Evolutionary conservation across 2,113 vertebrate genomes (phyloP).

Genomic region (Empidonax alnorum): DNA sequence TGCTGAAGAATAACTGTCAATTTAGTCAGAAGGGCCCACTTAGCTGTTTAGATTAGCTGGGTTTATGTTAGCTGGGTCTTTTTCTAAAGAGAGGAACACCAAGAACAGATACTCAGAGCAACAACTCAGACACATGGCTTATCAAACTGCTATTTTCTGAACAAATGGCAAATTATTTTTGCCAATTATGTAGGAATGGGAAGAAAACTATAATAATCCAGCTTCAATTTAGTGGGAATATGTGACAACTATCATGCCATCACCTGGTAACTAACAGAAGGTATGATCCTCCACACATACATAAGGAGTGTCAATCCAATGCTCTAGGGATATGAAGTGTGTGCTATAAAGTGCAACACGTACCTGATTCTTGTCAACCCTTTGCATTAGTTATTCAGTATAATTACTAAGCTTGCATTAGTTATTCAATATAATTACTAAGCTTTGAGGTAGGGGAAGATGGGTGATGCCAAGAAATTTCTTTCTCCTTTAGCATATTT

Average conservation of each 20-base stretch:
- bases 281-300: neutral
- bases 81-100: neutral
- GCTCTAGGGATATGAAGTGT: neutral
- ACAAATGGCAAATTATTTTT: neutral
- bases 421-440: neutral
- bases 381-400: neutral
- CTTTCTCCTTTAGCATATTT: neutral
- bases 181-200: neutral
- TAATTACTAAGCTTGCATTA: neutral
- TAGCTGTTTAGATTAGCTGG: too few species aligned
- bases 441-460: neutral
- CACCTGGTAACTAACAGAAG: neutral
- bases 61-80: too few species aligned
- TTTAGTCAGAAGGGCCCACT: neutral
- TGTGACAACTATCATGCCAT: neutral
- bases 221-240: neutral
- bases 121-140: neutral
- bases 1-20: neutral
- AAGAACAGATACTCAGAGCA: neutral
- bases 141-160: neutral
- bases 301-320: neutral
- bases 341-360: neutral
- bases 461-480: neutral
- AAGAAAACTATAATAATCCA: neutral
- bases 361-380: neutral